Percentiles rank a stretch among this genome's conserved stretches.
phyloP scores from a whole-genome alignment of 2,113 vertebrate species.

The Cariama cristata region DNA sequence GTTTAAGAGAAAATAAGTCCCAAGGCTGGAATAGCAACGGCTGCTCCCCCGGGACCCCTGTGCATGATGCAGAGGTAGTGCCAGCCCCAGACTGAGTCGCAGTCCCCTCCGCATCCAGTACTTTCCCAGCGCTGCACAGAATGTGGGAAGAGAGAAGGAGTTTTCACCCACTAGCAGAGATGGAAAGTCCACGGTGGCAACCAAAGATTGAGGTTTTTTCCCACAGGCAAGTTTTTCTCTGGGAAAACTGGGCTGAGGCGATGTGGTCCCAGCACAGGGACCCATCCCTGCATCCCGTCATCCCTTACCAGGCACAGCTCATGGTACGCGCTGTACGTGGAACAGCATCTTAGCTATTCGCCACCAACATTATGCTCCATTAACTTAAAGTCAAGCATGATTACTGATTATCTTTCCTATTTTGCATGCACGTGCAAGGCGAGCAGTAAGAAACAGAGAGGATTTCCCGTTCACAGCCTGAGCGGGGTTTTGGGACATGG shows the following conservation, averaged over 20 bases:
- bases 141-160: neutral
- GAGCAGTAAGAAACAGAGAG: slow-evolving; percentile 28
- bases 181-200: neutral
- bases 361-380: slow-evolving; percentile 44
- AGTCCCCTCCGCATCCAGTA: neutral
- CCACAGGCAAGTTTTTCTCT: neutral
- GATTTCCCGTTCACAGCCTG: neutral
- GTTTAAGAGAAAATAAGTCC: neutral
- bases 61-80: neutral
- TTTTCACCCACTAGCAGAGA: neutral
- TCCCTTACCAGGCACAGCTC: neutral
- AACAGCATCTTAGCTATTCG: neutral
- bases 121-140: neutral
- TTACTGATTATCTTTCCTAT: slow-evolving; percentile 60
- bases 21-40: neutral
- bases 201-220: neutral
- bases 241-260: neutral
- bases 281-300: neutral
- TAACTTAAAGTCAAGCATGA: slow-evolving; percentile 67
- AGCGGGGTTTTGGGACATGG: neutral
- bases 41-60: neutral
- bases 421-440: slow-evolving; percentile 21
- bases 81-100: neutral
- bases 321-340: fast-evolving
- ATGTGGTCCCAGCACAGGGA: neutral